Percentiles rank a stretch among this genome's conserved stretches.
These are phyloP conservation scores for Limnephilus rhombicus DNA, from an alignment of 2,888 invertebrate genomes.

Conservation along the genomic window DNA sequence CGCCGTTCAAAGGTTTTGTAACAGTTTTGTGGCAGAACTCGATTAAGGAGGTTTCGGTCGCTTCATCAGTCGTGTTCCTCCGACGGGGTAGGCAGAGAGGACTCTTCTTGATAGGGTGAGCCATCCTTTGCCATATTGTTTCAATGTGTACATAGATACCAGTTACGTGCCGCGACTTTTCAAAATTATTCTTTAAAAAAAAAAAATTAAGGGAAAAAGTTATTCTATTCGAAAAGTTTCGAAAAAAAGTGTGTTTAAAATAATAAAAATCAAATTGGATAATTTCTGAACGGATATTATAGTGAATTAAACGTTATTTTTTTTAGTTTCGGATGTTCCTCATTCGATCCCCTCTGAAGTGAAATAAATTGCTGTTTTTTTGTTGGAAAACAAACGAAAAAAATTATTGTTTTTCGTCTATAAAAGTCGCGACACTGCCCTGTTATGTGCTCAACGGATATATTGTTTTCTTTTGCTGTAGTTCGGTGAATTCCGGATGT, in stretches of 20 bases:
- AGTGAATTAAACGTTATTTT: no score
- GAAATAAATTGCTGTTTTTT: no score
- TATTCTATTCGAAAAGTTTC: no score
- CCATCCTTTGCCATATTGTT: not conserved
- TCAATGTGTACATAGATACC: not conserved
- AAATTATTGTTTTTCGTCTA: not conserved
- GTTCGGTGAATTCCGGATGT: not conserved
- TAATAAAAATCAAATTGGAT: no score
- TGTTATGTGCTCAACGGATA: not conserved
- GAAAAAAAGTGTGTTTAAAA: no score
- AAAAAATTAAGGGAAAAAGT: not conserved
- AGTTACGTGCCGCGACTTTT: not conserved
- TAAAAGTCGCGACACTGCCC: not conserved
- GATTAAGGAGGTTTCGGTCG: not conserved
- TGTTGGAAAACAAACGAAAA: no score
- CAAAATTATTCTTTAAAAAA: not conserved
- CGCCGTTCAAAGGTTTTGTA: not conserved
- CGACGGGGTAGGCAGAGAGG: not conserved
- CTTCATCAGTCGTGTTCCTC: not conserved
- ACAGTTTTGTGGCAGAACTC: constrained; percentile 1
- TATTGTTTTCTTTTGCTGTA: not conserved
- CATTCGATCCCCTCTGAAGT: no score
- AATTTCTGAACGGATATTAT: no score
- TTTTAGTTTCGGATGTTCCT: no score
- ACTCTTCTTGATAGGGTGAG: constrained; percentile 1